Evolutionary conservation across 2,797 vertebrate genomes (phyloP), one percentile per base, ranked within the genome.

Genomic region (Cichlasoma orientale): DNA sequence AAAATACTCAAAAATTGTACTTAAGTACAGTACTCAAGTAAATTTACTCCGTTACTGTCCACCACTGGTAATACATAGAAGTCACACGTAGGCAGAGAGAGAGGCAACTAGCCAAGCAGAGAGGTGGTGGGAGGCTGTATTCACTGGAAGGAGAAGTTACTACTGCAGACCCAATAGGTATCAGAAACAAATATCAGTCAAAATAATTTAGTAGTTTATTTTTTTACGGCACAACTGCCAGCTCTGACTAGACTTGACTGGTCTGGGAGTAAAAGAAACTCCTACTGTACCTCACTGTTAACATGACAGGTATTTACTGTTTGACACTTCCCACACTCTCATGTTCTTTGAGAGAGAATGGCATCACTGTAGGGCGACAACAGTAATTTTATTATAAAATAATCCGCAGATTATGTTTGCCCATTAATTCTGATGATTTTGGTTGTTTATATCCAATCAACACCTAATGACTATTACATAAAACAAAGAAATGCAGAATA

Each of bases 71-170:
- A 82, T 69, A 54, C 33, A 59, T 23, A 74, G 71, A 79, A 73
- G 70, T 55, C 12, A 27, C 1, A 53, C 29, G 82, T 75, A 53
- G 80, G 81, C 12, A n/a, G 66, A 36, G 33, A 70, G 61, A 70
- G 61, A 52, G 66, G 72, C 53, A 74, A 38, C 36, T 29, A 23
- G 86, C 79, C 75, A 83, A 84, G 71, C 23, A 54, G 77, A 80
- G 61, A 14, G 71, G 72, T 18, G 55, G 59, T 83, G 77, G 77
- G 87, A 79, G 79, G 85, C 52, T 74, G 55, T 75, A 36, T 78
- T 79, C 79, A 75, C 72, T 73, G 16, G 44, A 66, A 52, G 19
- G 31, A 56, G 38, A 16, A 36, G 57, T 76, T 86, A 81, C 75
- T 79, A 77, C 74, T 54, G 55, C 16, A 79, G 79, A 79, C 77